A percentile compares a stretch with the other conserved stretches of the same genome.
These are phyloP conservation scores for Agriopis aurantiaria DNA, from an alignment of 2,888 invertebrate species.

Conservation along the genomic window DNA sequence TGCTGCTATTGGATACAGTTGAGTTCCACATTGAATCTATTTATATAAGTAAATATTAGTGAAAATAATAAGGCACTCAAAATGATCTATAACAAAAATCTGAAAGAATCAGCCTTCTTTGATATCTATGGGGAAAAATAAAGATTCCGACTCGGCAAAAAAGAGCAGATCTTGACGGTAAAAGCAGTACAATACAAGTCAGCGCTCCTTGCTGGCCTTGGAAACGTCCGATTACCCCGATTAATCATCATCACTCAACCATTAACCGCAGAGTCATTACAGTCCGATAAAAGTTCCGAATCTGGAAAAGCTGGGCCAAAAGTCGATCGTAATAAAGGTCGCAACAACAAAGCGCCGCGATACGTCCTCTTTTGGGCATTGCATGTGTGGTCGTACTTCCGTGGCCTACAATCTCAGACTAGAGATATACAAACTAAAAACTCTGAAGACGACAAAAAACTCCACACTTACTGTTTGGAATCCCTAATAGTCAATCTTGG, in stretches of 20 bases:
- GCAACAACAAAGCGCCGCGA: constrained; percentile 16
- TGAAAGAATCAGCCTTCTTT: too few relatives aligned
- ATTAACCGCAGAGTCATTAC: constrained; percentile 11
- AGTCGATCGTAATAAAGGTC: constrained; percentile 10
- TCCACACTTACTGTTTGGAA: too few relatives aligned
- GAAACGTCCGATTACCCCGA: constrained; percentile 14
- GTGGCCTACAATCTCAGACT: constrained; percentile 46
- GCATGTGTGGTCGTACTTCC: constrained; percentile 72
- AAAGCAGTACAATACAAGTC: constrained; percentile 6
- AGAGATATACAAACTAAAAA: neutral
- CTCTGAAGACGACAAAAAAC: neutral
- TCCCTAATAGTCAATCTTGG: neutral
- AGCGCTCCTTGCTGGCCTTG: constrained; percentile 15
- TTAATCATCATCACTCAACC: constrained; percentile 20
- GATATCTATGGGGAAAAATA: neutral
- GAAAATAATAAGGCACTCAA: neutral
- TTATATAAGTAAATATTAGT: neutral
- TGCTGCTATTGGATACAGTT: constrained; percentile 39
- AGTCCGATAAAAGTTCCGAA: constrained; percentile 1
- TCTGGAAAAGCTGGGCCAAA: neutral
- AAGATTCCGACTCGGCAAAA: neutral
- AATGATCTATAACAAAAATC: too few relatives aligned
- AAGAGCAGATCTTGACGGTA: constrained; percentile 3
- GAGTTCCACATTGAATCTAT: constrained; percentile 26
- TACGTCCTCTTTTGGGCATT: constrained; percentile 51